These are phyloP conservation scores for Desmophyllum pertusum DNA, from an alignment of 92 coral and sea anemone genomes.

Conservation along the genomic window DNA sequence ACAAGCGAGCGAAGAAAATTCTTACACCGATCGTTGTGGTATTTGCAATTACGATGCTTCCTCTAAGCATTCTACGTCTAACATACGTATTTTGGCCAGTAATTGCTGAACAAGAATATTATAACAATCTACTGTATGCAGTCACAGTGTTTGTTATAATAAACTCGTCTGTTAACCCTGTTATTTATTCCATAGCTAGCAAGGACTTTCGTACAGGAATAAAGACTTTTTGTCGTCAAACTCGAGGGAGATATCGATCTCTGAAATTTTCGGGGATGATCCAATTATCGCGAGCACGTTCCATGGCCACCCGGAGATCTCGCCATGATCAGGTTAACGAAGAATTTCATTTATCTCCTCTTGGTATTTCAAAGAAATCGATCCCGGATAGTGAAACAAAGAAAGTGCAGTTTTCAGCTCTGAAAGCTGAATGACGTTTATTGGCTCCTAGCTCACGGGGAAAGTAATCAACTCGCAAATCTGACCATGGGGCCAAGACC, in stretches of 20 bases:
- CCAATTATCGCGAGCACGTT: background rate
- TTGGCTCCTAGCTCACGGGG: too few relatives aligned
- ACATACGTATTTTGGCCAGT: slow-evolving; percentile 19
- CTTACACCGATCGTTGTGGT: slow-evolving; percentile 30
- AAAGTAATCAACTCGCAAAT: too few relatives aligned
- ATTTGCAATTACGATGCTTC: slow-evolving; percentile 36
- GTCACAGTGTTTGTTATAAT: background rate
- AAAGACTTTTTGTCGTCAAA: background rate
- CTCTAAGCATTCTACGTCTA: slow-evolving; percentile 12
- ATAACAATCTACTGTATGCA: background rate
- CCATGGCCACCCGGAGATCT: too few relatives aligned
- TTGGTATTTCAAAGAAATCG: too few relatives aligned
- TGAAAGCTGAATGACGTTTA: too few relatives aligned
- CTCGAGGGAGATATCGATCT: background rate
- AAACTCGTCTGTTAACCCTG: slow-evolving; percentile 27
- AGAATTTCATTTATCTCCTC: too few relatives aligned
- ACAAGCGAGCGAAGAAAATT: slow-evolving; percentile 22
- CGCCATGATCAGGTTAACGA: too few relatives aligned
- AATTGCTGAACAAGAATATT: slow-evolving; percentile 1
- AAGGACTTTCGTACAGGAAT: slow-evolving; percentile 3
- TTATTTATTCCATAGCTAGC: slow-evolving; percentile 22
- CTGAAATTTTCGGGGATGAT: background rate
- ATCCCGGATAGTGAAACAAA: too few relatives aligned
- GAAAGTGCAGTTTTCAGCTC: too few relatives aligned
- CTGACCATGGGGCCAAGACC: too few relatives aligned